Conservation (phyloP, 1,140 invertebrate genomes). For the Bombus ignitus region DNA sequence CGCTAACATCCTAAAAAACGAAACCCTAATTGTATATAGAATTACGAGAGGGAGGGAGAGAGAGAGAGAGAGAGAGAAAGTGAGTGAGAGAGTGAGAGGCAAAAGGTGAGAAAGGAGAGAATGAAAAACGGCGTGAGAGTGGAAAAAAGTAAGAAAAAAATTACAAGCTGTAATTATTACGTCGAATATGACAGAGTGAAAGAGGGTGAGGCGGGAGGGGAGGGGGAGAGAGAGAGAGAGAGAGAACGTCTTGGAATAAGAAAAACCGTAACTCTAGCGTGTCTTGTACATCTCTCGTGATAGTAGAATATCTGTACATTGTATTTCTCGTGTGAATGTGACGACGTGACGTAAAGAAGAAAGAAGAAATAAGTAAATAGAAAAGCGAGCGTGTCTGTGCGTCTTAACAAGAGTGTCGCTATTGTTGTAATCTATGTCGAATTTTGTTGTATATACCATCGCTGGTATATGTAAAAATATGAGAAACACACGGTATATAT, state of each 20-base stretch:
- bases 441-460: slow-evolving; percentile 67
- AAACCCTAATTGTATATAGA: slow-evolving; percentile 79
- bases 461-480: slow-evolving; percentile 9
- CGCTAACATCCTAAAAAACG: slow-evolving; percentile 75
- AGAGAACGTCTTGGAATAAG: not conserved
- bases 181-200: not conserved
- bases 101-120: slow-evolving; percentile 9
- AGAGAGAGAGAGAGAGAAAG: slow-evolving; percentile 5
- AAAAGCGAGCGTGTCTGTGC: slow-evolving; percentile 69
- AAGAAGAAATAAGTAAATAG: not conserved
- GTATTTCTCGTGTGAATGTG: slow-evolving; percentile 72
- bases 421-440: slow-evolving; percentile 69
- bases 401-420: slow-evolving; percentile 58
- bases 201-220: slow-evolving; percentile 1
- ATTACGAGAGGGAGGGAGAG: slow-evolving; percentile 20
- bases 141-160: slow-evolving; percentile 50
- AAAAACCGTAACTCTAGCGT: not conserved
- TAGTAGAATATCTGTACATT: slow-evolving; percentile 73
- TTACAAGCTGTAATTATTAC: slow-evolving; percentile 60
- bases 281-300: slow-evolving; percentile 73
- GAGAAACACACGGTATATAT: slow-evolving; percentile 34
- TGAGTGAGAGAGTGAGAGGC: not conserved
- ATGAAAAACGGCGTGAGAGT: not conserved
- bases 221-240: not conserved
- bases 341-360: slow-evolving; percentile 32